Conservation (phyloP, 2,113 vertebrate species). For the Onychorhynchus coronatus region DNA sequence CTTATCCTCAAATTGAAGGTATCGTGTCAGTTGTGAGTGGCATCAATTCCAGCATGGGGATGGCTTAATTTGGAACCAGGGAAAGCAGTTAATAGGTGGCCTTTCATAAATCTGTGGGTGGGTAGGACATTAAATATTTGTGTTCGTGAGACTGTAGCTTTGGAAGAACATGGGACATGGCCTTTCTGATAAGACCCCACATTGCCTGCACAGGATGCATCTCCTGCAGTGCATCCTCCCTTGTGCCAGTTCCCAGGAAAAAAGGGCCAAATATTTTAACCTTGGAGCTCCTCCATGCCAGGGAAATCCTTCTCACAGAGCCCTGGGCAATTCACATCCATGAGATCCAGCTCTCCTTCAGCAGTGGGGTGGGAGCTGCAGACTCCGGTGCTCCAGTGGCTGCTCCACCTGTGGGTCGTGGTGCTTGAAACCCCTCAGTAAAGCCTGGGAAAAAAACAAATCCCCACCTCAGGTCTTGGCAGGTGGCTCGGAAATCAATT, state of each 20-base stretch:
- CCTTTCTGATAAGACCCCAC: not conserved
- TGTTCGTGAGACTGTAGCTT: not conserved
- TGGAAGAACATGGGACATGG: not conserved
- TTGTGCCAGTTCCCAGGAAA: not conserved
- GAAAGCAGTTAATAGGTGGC: not conserved
- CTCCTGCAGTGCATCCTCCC: not conserved
- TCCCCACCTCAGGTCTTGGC: not conserved
- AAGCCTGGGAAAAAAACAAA: not conserved
- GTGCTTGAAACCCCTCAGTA: not conserved
- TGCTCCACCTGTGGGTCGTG: accelerated
- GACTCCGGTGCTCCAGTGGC: not conserved
- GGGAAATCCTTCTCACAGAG: not conserved
- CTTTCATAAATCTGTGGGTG: not conserved
- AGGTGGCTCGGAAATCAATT: not conserved
- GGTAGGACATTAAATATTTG: not conserved
- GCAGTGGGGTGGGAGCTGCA: not conserved
- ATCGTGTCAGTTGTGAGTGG: not conserved
- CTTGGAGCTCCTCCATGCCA: not conserved
- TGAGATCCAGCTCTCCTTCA: not conserved
- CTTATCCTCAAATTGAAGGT: not conserved
- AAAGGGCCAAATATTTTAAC: not conserved
- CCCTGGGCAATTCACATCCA: accelerated
- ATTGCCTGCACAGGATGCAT: accelerated
- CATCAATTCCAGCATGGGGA: not conserved
- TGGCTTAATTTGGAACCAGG: not conserved